phyloP scores from a whole-genome alignment of 2,113 vertebrate genomes.

The Tympanuchus pallidicinctus region DNA sequence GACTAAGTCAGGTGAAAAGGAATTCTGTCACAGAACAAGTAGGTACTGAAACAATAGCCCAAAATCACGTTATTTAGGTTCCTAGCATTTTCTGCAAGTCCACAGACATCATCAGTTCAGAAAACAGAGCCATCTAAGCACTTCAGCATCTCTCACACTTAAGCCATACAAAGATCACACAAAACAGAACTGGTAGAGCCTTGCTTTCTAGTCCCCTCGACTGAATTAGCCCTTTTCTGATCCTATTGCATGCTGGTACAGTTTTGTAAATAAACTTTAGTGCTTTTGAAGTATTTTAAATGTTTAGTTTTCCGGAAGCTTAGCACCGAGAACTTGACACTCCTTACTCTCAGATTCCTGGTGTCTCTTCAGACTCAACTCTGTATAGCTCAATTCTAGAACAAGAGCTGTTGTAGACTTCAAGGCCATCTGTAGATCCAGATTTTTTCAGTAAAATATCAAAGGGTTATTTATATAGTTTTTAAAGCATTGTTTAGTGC shows the following conservation, averaged over 20 bases:
- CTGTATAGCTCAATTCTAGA: rapidly evolving
- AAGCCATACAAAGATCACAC: not conserved
- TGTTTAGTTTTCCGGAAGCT: not conserved
- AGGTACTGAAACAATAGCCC: no score
- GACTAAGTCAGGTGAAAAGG: not conserved
- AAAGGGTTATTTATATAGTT: not conserved
- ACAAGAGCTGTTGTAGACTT: rapidly evolving
- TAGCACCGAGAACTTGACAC: not conserved
- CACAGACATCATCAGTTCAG: not conserved
- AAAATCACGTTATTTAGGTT: no score
- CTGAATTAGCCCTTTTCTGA: not conserved
- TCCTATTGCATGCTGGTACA: not conserved
- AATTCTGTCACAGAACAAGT: no score
- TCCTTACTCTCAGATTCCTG: not conserved
- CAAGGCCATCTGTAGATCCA: not conserved
- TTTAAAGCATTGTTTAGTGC: not conserved
- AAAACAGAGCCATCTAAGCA: not conserved
- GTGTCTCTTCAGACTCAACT: not conserved
- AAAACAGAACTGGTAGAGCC: not conserved
- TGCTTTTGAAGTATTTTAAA: not conserved
- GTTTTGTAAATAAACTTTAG: not conserved
- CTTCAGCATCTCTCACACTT: not conserved
- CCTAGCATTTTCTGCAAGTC: not conserved
- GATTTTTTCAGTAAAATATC: not conserved
- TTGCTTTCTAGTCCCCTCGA: not conserved